Evolutionary conservation across 2,888 invertebrate species (phyloP), one percentile per base, ranked within the genome.

Genomic region (Ellobium chinense): DNA sequence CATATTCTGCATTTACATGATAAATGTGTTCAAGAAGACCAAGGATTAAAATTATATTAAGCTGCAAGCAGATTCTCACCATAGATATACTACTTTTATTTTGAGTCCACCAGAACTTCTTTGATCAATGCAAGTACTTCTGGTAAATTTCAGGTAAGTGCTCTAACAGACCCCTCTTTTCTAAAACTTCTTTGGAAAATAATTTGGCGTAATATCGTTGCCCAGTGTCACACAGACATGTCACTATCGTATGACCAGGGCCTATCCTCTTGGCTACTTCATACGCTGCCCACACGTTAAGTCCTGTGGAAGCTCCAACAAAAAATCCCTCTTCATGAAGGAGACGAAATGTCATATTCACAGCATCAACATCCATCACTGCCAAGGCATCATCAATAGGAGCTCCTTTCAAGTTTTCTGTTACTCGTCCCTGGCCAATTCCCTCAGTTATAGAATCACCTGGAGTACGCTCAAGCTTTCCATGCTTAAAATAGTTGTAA

Each of bases 371-470:
- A 83, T 93, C 93, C 65, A 83, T 74, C 29, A 93, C 86, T 29
- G 84, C 83, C 74, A 92, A 82, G 4, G 92, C 92, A 82, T 92
- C 91, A 86, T 93, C 93, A 21, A 93, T 88, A 4, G 92, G 92
- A 21, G 93, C 91, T n/a, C 89, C 92, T 78, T 91, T 87, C 73
- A 93, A 84, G 82, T 93, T 93, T 18, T 91, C 87, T 46, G 93
- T 93, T 7, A 93, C 87, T n/a, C 93, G 89, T 66, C 92, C 92
- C 87, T 93, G 93, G 77, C 93, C 93, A 80, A 93, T 93, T 18
- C 93, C 93, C 84, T 93, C 93, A 21, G 92, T 90, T 27, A 93
- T 93, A 29, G 91, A 91, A 58, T 88, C 88, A 2, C 92, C 93
- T 21, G 89, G 91, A 4, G 90, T 86, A 70, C 92, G 84, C 66